These are phyloP conservation scores for Luperina nickerlii DNA, from an alignment of 2,888 invertebrate species.

Conservation along the genomic window DNA sequence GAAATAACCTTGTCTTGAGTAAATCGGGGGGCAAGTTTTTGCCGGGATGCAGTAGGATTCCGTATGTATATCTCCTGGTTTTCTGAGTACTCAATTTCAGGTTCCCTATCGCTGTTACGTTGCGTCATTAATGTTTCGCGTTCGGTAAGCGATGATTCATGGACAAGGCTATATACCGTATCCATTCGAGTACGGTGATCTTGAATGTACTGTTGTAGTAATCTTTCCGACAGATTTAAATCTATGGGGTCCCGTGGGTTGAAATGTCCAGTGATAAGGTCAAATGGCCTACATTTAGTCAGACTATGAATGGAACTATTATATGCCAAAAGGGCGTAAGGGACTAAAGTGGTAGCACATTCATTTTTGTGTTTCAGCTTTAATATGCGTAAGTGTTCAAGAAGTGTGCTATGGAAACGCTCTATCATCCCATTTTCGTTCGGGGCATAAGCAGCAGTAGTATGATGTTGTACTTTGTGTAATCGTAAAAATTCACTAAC, in stretches of 20 bases:
- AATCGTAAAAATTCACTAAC: slow-evolving; percentile 1
- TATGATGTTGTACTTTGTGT: slow-evolving; percentile 15
- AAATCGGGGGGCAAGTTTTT: slow-evolving; percentile 9
- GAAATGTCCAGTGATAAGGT: slow-evolving; percentile 1
- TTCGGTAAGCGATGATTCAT: slow-evolving; percentile 1
- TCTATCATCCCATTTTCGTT: background rate
- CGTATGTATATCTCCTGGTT: background rate
- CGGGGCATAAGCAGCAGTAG: slow-evolving; percentile 2
- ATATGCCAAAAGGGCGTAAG: background rate
- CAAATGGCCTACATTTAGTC: slow-evolving; percentile 2
- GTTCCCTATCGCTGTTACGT: slow-evolving; percentile 6
- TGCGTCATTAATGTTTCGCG: background rate
- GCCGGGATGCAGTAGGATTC: background rate
- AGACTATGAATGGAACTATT: background rate
- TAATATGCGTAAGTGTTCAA: slow-evolving; percentile 5
- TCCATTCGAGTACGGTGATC: slow-evolving; percentile 7
- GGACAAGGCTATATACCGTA: background rate
- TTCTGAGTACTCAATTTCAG: background rate
- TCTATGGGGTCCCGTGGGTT: background rate
- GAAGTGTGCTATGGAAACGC: background rate
- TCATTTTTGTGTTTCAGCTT: background rate
- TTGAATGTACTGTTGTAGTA: slow-evolving; percentile 5
- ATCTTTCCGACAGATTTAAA: slow-evolving; percentile 1
- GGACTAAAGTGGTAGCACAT: background rate
- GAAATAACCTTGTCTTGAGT: background rate